Evolutionary conservation across 92 coral and sea anemone species (phyloP).

Genomic region (Blastomussa wellsi): DNA sequence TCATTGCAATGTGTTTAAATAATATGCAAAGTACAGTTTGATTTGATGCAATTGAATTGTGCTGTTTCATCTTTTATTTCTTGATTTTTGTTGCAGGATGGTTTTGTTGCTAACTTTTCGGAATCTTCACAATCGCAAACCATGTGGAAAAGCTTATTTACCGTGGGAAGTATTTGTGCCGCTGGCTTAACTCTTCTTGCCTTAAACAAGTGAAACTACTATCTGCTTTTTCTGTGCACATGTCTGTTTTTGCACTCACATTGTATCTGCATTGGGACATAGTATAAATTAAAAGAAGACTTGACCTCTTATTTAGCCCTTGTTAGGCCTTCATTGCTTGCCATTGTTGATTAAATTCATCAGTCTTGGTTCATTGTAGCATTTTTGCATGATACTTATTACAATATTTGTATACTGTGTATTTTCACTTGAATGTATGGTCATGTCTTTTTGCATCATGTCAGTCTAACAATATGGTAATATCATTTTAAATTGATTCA

Average conservation of each 20-base stretch:
- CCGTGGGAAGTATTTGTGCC: conserved; percentile 96
- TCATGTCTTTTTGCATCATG: not conserved
- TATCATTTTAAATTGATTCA: not conserved
- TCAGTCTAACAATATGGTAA: not conserved
- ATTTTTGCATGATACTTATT: not conserved
- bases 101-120: conserved; percentile 91
- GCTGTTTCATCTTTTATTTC: not conserved
- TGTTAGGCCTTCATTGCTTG: not conserved
- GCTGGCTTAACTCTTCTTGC: conserved; percentile 96
- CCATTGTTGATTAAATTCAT: not conserved
- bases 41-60: not conserved
- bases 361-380: not conserved
- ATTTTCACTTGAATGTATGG: not conserved
- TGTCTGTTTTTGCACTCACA: not conserved
- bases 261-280: conserved; percentile 41
- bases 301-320: not conserved
- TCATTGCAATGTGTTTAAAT: not conserved
- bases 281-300: no score
- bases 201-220: conserved; percentile 66
- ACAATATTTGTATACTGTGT: not conserved
- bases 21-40: not conserved
- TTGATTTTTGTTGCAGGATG: conserved; percentile 66
- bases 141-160: conserved; percentile 93
- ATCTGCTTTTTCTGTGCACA: not conserved
- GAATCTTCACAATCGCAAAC: conserved; percentile 79